Conservation (phyloP, 2,797 vertebrate genomes). For the Xenentodon cancila region DNA sequence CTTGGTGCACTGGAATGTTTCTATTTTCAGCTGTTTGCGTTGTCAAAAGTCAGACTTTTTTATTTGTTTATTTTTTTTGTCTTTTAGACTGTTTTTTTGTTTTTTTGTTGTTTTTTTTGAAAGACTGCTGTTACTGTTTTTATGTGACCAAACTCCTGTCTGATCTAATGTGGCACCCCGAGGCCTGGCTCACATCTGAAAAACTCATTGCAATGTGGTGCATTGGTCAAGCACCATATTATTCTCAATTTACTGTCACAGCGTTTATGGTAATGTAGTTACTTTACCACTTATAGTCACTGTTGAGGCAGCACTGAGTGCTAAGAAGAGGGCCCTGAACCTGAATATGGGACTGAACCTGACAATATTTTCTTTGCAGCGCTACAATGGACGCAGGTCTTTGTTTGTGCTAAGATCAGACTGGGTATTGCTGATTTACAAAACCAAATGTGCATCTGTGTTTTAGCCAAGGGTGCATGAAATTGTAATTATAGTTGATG, state of each 20-base stretch:
- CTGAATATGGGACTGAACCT: conserved; percentile 23
- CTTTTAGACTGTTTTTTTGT: background rate
- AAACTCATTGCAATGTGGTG: background rate
- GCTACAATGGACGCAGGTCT: background rate
- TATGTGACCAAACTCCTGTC: background rate
- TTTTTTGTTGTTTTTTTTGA: conserved; percentile 1
- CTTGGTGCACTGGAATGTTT: conserved; percentile 25
- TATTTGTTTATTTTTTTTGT: too few relatives aligned
- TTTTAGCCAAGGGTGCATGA: background rate
- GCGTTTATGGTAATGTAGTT: background rate
- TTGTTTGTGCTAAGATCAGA: conserved; percentile 24
- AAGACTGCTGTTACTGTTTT: background rate
- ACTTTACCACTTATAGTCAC: background rate
- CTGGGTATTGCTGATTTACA: conserved; percentile 42
- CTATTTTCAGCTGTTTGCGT: conserved; percentile 48
- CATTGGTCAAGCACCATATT: background rate
- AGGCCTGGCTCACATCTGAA: background rate
- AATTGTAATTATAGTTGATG: conserved; percentile 13
- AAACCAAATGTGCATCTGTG: conserved; percentile 19
- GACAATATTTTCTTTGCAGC: background rate
- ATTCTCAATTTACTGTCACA: background rate
- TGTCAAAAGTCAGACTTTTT: conserved; percentile 8
- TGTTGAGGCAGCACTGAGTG: too few relatives aligned
- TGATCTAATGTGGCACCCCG: background rate
- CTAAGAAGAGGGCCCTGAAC: too few relatives aligned